These are phyloP conservation scores for Hydropsyche tenuis DNA, from an alignment of 1,140 invertebrate species.

Conservation along the genomic window DNA sequence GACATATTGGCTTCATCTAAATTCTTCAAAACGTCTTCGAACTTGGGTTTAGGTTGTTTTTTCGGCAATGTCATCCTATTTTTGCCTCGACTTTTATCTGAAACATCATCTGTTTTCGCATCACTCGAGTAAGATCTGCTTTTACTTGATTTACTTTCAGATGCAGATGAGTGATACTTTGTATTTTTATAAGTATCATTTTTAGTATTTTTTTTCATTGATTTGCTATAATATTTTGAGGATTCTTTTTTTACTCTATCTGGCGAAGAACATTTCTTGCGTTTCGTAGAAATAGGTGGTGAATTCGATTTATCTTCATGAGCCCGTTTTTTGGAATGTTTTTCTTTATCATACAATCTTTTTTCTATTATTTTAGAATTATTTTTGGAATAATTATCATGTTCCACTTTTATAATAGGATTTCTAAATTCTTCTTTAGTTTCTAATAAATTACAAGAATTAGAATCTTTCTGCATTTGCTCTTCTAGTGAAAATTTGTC, in stretches of 20 bases:
- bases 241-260: neutral
- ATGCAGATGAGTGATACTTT: constrained; percentile 58
- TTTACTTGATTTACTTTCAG: constrained; percentile 58
- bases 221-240: neutral
- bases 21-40: constrained; percentile 62
- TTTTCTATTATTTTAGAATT: neutral
- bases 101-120: no score
- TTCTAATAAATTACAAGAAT: neutral
- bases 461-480: neutral
- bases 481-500: neutral
- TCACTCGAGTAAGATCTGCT: no score
- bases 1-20: constrained; percentile 59
- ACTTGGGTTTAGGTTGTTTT: constrained; percentile 59
- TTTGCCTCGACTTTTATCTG: neutral
- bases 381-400: neutral
- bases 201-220: constrained; percentile 57
- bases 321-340: neutral
- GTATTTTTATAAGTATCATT: constrained; percentile 55
- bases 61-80: constrained; percentile 45
- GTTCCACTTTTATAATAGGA: neutral
- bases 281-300: neutral
- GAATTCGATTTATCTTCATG: neutral
- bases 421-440: neutral
- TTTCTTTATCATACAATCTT: neutral
- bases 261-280: neutral